These are phyloP conservation scores for Hassar affinis DNA, from an alignment of 2,113 vertebrate species.

Conservation along the genomic window DNA sequence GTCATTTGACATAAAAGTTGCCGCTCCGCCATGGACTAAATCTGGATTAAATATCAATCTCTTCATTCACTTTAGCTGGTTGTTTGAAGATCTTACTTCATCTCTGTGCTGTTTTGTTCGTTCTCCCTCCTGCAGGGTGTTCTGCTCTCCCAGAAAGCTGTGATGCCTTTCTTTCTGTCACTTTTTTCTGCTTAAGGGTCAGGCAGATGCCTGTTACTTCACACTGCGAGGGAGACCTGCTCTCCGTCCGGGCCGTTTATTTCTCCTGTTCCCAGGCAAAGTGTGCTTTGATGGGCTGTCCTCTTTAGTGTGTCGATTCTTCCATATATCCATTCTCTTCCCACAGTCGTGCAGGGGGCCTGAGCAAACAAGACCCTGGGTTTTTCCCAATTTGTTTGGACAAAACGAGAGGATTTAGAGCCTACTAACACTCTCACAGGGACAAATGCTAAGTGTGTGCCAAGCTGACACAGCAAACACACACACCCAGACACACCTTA, in stretches of 20 bases:
- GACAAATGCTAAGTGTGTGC: conserved; percentile 70
- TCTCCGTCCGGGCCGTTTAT: conserved; percentile 42
- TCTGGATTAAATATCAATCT: conserved; percentile 15
- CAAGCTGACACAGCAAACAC: conserved; percentile 60
- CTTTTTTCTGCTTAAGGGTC: conserved; percentile 9
- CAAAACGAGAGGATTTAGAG: conserved; percentile 75
- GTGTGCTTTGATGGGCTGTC: conserved; percentile 43
- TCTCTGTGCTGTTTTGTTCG: not conserved
- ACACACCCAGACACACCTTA: conserved; percentile 36
- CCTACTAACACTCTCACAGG: conserved; percentile 55
- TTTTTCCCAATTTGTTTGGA: conserved; percentile 74
- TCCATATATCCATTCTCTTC: conserved; percentile 45
- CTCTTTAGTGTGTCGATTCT: conserved; percentile 51
- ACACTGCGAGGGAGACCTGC: conserved; percentile 10
- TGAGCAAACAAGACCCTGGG: conserved; percentile 70
- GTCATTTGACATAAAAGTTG: conserved; percentile 9
- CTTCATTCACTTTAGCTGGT: conserved; percentile 12
- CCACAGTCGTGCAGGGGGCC: conserved; percentile 57
- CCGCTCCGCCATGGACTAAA: not conserved
- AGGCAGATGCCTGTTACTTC: conserved; percentile 25
- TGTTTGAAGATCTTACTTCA: conserved; percentile 17
- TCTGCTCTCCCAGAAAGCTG: not conserved
- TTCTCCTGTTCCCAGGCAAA: conserved; percentile 58
- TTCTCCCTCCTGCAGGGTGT: conserved; percentile 11
- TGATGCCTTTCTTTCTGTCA: conserved; percentile 1